Base-by-base conservation (phyloP, 1,140 invertebrate genomes). In the Colletes gigas region DNA sequence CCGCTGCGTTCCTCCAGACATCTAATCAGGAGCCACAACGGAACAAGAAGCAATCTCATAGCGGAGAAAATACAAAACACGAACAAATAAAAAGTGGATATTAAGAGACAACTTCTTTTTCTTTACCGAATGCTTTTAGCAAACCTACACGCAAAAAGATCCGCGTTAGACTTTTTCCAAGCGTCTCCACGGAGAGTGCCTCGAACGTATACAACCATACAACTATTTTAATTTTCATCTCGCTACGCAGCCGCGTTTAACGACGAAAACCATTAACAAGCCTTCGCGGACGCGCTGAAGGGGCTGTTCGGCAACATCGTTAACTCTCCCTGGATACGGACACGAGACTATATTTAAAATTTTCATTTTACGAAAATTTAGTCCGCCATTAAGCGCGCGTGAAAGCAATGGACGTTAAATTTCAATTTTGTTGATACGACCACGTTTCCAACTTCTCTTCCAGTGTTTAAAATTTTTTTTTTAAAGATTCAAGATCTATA, bases 251-350 rank as follows among this genome's bases (percentile, higher is more conserved):
- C 39, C 14, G 39, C 14, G 30, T 54, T 63, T 78, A 71, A 78
- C 67, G 57, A 63, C 68, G 60, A 65, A 78, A 47, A 30, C 52
- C 77, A 78, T 78, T 72, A 78, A 72, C 69, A 57, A 55, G 52
- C n/a, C 70, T 72, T 54, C 50, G 41, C 50, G 12, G 7, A 55
- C 50, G n/a, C 59, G 30, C 30, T 71, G 17, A 21, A 44, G n/a
- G 30, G 17, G 59, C 67, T 21, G 65, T 70, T 70, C 65, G 30
- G 44, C 55, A 54, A n/a, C 57, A 39, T 78, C 76, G 59, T 78
- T 78, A 78, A 71, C 21, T 39, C 17, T 62, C 60, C 14, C 19
- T 21, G 15, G 12, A 52, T 41, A 70, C 41, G 41, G 7, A 78
- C 8, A 21, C 4, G 15, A 21, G 17, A 70, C 19, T 14, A 19